Evolutionary conservation across 2,113 vertebrate species (phyloP), one percentile per base, ranked within the genome.

Genomic region (Indicator maculatus): DNA sequence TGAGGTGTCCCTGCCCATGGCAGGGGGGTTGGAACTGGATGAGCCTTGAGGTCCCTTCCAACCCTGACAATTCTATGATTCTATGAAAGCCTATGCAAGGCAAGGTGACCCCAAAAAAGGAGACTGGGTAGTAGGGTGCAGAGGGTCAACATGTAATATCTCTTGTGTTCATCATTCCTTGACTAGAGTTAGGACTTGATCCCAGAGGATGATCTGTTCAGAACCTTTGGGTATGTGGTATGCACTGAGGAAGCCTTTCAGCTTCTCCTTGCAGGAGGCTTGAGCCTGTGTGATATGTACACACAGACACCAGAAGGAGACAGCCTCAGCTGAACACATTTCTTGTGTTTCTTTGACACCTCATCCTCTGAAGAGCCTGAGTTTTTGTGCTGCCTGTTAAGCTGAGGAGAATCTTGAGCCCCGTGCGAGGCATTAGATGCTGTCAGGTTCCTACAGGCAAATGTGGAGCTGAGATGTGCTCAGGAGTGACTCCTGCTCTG

Each of bases 151-250:
- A 16, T 0, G 2, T 17, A 47, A 11, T 8, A 6, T 36, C 31
- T 2, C 26, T 53, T 33, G n/a, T 36, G 27, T 33, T 90, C 8
- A 0, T 12, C 17, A 23, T 11, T 47, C 36, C 45, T 38, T n/a
- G 30, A 5, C 11, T 8, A 8, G 61, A 55, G 19, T 0, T 0
- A 27, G 19, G 30, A n/a, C 31, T 36, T 5, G 1, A 4, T 53
- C 55, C 23, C 56, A 4, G 0, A 21, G 38, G 14, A 5, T 5
- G 4, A 31, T 14, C 12, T 2, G 3, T n/a, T 36, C 31, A 18
- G 39, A 1, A 1, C 24, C 83, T 45, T 59, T 30, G 50, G 39
- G 60, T 64, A 59, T n/a, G 69, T 0, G 13, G 20, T 53, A 82
- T 9, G 1, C 3, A 4, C 38, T 12, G 83, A 83, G 19, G 52